These are phyloP conservation scores for Athrips mouffetella DNA, from an alignment of 2,888 invertebrate species.

Conservation along the genomic window DNA sequence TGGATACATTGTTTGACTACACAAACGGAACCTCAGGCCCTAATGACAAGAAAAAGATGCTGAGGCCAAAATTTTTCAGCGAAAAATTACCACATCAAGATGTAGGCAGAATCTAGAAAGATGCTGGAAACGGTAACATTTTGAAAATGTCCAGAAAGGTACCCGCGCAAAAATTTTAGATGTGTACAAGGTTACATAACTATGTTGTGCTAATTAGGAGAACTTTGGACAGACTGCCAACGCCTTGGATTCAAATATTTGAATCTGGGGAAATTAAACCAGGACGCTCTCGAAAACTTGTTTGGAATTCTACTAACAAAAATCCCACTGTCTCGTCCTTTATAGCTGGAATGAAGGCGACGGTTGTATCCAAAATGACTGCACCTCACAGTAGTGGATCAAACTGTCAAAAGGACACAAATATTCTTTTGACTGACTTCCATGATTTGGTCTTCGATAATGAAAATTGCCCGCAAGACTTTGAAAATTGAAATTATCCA, in stretches of 20 bases:
- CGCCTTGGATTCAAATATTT: no score
- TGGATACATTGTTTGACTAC: neutral
- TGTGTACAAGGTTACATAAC: neutral
- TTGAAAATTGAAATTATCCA: no score
- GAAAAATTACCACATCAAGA: neutral
- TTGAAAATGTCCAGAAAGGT: neutral
- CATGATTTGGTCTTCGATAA: no score
- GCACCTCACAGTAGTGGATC: no score
- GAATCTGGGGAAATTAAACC: slow-evolving; percentile 21
- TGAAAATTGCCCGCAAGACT: no score
- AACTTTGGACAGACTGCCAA: neutral
- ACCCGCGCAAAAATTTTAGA: neutral
- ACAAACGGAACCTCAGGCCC: neutral
- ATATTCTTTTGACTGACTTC: no score
- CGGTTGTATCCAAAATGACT: no score
- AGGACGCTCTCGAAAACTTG: slow-evolving; percentile 24
- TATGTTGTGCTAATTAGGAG: neutral
- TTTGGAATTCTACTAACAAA: slow-evolving; percentile 23
- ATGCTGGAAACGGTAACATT: neutral
- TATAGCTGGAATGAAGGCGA: no score
- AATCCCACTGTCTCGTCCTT: slow-evolving; percentile 17
- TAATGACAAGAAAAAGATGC: neutral
- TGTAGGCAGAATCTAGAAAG: neutral
- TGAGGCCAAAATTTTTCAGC: neutral
- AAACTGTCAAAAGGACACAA: no score